Percentiles rank a stretch among this genome's conserved stretches.
Conservation (phyloP, 64 coral and sea anemone genomes). For the Orbicella faveolata region DNA sequence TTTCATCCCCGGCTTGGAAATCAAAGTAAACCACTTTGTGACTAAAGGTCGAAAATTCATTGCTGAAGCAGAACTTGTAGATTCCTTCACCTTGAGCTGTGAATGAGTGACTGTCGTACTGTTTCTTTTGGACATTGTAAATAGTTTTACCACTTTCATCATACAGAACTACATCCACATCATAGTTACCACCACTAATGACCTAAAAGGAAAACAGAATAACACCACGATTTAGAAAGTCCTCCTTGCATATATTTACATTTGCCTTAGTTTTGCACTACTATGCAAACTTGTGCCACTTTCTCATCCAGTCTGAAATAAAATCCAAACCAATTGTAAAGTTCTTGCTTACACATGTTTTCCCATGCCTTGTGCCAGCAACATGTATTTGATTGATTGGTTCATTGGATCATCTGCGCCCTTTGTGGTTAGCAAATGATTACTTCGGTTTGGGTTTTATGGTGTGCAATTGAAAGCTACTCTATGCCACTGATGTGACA, state of each 20-base stretch:
- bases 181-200: slow-evolving; percentile 98
- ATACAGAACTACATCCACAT: slow-evolving; percentile 90
- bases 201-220: slow-evolving; percentile 58
- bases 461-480: neutral
- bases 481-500: too few species aligned
- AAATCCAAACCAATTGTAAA: too few species aligned
- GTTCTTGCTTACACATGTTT: too few species aligned
- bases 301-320: too few species aligned
- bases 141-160: slow-evolving; percentile 72
- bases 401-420: too few species aligned
- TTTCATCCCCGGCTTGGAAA: slow-evolving; percentile 90
- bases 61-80: slow-evolving; percentile 99
- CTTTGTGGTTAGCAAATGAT: too few species aligned
- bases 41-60: slow-evolving; percentile 97
- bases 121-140: slow-evolving; percentile 96
- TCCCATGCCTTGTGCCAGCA: too few species aligned
- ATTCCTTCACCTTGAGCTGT: slow-evolving; percentile 74
- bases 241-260: too few species aligned
- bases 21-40: slow-evolving; percentile 99
- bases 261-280: too few species aligned
- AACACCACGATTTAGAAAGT: neutral
- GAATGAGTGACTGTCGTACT: slow-evolving; percentile 89
- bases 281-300: too few species aligned
- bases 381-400: too few species aligned
- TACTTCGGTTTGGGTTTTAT: too few species aligned